Evolutionary conservation across 2,113 vertebrate genomes (phyloP), one percentile per base, ranked within the genome.

Genomic region (Chitala chitala): DNA sequence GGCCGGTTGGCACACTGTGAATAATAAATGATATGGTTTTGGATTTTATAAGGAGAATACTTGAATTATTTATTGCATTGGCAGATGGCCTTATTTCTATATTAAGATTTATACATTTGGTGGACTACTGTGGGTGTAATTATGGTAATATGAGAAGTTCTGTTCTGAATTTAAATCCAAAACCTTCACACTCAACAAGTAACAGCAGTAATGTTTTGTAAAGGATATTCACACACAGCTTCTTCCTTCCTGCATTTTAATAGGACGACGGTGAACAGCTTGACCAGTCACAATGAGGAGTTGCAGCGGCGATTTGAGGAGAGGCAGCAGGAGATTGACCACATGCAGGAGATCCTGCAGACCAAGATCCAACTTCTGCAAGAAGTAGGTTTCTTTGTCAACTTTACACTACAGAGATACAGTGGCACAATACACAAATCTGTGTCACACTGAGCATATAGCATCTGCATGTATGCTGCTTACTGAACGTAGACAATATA

Each of bases 361-460:
- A 91, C 88, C 78, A 94, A 95, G 84, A 92, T 94, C 40, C 92
- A 93, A 80, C 90, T 92, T 71, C 89, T 96, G 61, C 93, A 95
- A 51, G 90, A 96, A 92, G 95, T 95, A 78, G 76, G 84, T 0
- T 2, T 1, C 0, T 29, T 0, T 58, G 0, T 24, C 54, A 17
- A 20, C 8, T 55, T 40, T 58, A 58, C 26, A 33, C 48, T 40
- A 3, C 24, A 24, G 9, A 73, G 13, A n/a, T 24, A 17, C 26
- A 24, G 15, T 9, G 10, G 13, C 64, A 26, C 33, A 68, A 12
- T 46, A 48, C 46, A 63, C 15, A 36, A 20, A 36, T 36, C 59
- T 38, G n/a, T 36, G 15, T 63, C 15, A 10, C n/a, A n/a, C n/a
- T n/a, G n/a, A n/a, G n/a, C n/a, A 20, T 33, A 63, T 36, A 6